Base-by-base conservation (phyloP, 2,888 invertebrate genomes). In the Pammene aurita region DNA sequence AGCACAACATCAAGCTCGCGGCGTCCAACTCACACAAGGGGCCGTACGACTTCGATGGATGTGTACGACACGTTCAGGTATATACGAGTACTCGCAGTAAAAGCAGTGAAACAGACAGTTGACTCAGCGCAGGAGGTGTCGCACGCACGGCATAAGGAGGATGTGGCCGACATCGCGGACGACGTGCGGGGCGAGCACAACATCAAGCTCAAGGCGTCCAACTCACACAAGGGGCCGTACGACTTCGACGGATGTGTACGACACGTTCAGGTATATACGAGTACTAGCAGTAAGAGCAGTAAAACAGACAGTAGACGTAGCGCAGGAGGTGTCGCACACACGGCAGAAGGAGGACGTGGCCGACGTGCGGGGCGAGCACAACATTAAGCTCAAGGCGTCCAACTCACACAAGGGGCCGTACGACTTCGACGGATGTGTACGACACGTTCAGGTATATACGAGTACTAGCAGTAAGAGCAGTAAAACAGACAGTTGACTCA, bases 401-500 rank as follows among this genome's bases (percentile, higher is more conserved):
- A 97, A 97, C 81, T 97, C 97, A 69, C 98, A 99, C 86, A 99
- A 99, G 84, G 99, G 99, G 0, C 99, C 98, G 0, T 98, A 97
- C 83, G 99, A 99, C 88, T 99, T 99, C 87, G 95, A 95, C 71
- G 97, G 98, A 61, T 95, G 96, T 74, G 93, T 99, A 34, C 95
- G 97, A 82, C 96, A 98, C 77, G 97, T 99, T 0, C 97, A 97
- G 92, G 98, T 54, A 18, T 9, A 10, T 52, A 50, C 6, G 4
- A 5, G 26, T 38, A 5, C 38, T 38, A 9, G 2, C 38, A 38
- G 38, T 38, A 38, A 26, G 26, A 26, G 26, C 98, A 0, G 96
- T 98, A 46, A 97, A 97, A 80, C 97, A 96, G 81, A 98, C 98
- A 0, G 97, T 98, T 79, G 96, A 96, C 82, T 98, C 97, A 79